phyloP scores from a whole-genome alignment of 2,113 vertebrate genomes.

The Actenoides hombroni region DNA sequence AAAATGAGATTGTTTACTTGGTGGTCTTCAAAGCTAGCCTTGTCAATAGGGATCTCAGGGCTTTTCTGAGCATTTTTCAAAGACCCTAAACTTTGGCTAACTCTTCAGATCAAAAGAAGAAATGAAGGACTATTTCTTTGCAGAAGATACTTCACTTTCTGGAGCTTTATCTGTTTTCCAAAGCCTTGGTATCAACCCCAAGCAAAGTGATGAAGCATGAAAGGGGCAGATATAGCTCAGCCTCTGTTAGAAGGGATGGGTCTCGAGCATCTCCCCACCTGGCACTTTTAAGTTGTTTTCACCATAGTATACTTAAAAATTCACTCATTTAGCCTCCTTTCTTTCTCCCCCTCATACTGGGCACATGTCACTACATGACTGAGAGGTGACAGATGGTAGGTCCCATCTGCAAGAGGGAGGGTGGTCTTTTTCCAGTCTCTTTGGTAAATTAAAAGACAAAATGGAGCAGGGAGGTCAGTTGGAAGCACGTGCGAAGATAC shows the following conservation, averaged over 20 bases:
- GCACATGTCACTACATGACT: not conserved
- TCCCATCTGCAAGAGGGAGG: not conserved
- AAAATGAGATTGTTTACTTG: not conserved
- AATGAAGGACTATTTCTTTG: not conserved
- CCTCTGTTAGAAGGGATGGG: not conserved
- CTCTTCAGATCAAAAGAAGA: not conserved
- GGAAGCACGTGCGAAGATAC: fast-evolving
- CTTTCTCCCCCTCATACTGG: not conserved
- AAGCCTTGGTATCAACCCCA: not conserved
- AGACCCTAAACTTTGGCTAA: not conserved
- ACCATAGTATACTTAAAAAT: not conserved
- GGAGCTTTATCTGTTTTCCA: not conserved
- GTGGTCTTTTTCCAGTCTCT: not conserved
- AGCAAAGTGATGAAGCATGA: not conserved
- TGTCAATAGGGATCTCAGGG: not conserved
- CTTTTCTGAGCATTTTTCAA: not conserved
- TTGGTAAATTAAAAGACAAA: not conserved
- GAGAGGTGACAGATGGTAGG: not conserved
- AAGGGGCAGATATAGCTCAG: not conserved
- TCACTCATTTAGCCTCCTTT: not conserved
- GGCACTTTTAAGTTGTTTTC: not conserved
- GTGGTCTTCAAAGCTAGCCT: not conserved
- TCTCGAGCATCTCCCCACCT: not conserved
- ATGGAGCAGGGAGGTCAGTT: not conserved
- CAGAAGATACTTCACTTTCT: not conserved